Conservation (phyloP, 2,113 vertebrate species). For the Rhinolophus sinicus region DNA sequence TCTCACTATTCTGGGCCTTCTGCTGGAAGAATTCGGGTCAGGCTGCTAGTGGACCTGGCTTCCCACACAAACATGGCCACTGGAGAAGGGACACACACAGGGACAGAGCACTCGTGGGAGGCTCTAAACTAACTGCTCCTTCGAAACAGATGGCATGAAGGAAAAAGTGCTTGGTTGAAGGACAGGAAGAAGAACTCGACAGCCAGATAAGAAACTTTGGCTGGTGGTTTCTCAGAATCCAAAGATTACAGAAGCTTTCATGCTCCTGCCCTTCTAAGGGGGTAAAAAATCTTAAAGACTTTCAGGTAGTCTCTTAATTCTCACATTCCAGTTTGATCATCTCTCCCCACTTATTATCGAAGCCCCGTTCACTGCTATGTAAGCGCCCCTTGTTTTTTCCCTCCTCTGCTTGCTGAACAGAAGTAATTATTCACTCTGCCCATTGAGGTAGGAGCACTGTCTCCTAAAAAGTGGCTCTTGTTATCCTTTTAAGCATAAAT, state of each 20-base stretch:
- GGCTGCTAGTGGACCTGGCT: background rate
- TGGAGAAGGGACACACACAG: background rate
- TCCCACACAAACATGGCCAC: background rate
- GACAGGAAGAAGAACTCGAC: background rate
- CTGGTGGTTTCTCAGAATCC: background rate
- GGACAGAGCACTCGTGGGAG: background rate
- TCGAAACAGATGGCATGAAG: background rate
- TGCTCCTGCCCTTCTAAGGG: background rate
- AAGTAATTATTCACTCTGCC: background rate
- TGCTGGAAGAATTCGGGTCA: background rate
- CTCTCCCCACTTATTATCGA: background rate
- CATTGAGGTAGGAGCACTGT: background rate
- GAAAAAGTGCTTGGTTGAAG: background rate
- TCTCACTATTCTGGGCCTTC: slow-evolving; percentile 27
- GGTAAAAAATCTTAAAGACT: background rate
- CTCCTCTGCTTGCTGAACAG: background rate
- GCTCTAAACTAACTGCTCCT: background rate
- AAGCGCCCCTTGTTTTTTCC: background rate
- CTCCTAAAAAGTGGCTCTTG: background rate
- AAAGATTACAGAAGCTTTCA: background rate
- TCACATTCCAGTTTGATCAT: background rate
- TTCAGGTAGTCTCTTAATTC: background rate
- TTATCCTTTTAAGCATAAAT: background rate
- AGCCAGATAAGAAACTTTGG: background rate
- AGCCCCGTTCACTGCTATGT: background rate